Evolutionary conservation across 1,140 invertebrate species (phyloP).

Genomic region (Diorhabda sublineata): DNA sequence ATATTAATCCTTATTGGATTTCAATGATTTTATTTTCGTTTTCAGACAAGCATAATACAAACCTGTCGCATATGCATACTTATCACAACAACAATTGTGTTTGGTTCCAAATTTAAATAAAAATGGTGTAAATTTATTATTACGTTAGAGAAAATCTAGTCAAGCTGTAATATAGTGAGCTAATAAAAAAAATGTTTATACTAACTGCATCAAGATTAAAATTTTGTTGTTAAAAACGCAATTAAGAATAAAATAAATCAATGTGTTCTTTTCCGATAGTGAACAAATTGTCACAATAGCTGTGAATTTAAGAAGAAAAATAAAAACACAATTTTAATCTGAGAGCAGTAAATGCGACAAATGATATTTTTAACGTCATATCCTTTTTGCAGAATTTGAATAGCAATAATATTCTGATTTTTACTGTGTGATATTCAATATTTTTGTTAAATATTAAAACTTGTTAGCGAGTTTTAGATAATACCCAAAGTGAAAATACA

Average conservation of each 20-base stretch:
- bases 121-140: slow-evolving; percentile 6
- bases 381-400: slow-evolving; percentile 34
- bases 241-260: too few species aligned
- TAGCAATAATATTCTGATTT: slow-evolving; percentile 44
- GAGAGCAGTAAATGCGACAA: too few species aligned
- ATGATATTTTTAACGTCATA: slow-evolving; percentile 2
- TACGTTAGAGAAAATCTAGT: slow-evolving; percentile 20
- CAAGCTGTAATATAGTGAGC: slow-evolving; percentile 37
- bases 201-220: too few species aligned
- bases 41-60: slow-evolving; percentile 7
- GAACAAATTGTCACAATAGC: too few species aligned
- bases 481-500: too few species aligned
- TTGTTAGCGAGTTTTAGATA: too few species aligned
- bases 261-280: too few species aligned
- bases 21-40: background rate
- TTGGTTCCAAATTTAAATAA: background rate
- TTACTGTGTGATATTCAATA: slow-evolving; percentile 37
- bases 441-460: slow-evolving; percentile 15
- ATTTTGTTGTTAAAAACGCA: too few species aligned
- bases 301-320: too few species aligned
- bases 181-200: slow-evolving; percentile 11
- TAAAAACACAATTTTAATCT: too few species aligned
- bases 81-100: background rate
- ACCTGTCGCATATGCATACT: background rate
- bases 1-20: too few species aligned